These are phyloP conservation scores for Sander lucioperca DNA, from an alignment of 2,113 vertebrate genomes.

Conservation along the genomic window DNA sequence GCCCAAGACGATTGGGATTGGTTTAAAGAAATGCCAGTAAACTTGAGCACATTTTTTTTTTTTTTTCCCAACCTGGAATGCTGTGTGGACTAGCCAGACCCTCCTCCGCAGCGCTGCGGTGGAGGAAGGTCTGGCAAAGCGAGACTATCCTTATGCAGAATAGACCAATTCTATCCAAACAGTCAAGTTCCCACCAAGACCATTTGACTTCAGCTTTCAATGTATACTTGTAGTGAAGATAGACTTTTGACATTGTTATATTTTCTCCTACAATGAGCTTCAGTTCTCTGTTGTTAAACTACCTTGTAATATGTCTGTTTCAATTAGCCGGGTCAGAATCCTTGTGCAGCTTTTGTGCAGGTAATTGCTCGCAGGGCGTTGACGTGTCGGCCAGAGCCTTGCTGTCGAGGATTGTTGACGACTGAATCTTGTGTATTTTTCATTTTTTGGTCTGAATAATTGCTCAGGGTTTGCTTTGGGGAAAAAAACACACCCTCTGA, in stretches of 20 bases:
- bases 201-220: not conserved
- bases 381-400: constrained; percentile 11
- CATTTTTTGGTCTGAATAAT: constrained; percentile 41
- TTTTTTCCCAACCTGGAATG: too few species aligned
- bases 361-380: constrained; percentile 16
- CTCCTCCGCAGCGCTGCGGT: too few species aligned
- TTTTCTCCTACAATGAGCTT: not conserved
- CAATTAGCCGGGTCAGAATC: constrained; percentile 16
- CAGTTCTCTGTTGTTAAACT: constrained; percentile 10
- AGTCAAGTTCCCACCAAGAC: not conserved
- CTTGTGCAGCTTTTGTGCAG: constrained; percentile 8
- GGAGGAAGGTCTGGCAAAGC: not conserved
- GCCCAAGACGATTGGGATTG: too few species aligned
- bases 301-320: not conserved
- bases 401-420: not conserved
- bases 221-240: not conserved
- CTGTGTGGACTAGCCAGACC: too few species aligned
- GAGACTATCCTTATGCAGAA: not conserved
- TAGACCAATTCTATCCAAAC: not conserved
- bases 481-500: not conserved
- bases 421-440: constrained; percentile 24
- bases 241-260: not conserved
- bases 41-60: too few species aligned
- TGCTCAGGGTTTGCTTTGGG: not conserved
- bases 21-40: too few species aligned